A percentile compares a stretch with the other conserved stretches of the same genome.
Evolutionary conservation across 2,797 vertebrate species (phyloP).

Genomic region (Champsocephalus esox): DNA sequence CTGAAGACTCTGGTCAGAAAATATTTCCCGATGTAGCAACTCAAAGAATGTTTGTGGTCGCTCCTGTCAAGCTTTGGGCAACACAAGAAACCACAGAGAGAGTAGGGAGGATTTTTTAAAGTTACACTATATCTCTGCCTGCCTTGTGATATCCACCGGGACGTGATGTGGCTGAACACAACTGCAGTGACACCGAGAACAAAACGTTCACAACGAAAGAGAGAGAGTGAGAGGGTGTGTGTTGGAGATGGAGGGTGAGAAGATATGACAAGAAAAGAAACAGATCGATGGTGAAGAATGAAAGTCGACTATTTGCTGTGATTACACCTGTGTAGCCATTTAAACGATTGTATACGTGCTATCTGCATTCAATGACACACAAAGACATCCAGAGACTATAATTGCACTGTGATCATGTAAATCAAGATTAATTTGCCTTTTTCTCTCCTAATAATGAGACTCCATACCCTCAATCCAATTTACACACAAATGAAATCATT

Average conservation of each 20-base stretch:
- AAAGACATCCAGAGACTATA: constrained; percentile 50
- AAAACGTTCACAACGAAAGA: constrained; percentile 37
- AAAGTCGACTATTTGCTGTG: constrained; percentile 43
- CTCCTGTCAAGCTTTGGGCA: constrained; percentile 31
- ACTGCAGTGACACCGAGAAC: constrained; percentile 44
- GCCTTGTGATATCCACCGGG: constrained; percentile 47
- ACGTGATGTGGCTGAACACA: constrained; percentile 50
- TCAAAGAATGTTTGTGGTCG: constrained; percentile 51
- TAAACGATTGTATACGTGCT: constrained; percentile 30
- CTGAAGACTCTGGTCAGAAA: constrained; percentile 23
- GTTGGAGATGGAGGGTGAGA: constrained; percentile 8
- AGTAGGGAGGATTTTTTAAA: constrained; percentile 40
- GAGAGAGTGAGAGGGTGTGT: constrained; percentile 11
- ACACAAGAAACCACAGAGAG: constrained; percentile 36
- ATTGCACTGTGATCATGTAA: constrained; percentile 66
- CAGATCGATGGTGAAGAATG: constrained; percentile 33
- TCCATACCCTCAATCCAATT: constrained; percentile 82
- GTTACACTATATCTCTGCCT: constrained; percentile 25
- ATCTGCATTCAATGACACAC: constrained; percentile 49
- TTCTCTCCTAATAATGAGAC: constrained; percentile 71
- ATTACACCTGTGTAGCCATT: constrained; percentile 48
- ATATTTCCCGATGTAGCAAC: constrained; percentile 39
- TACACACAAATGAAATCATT: constrained; percentile 89
- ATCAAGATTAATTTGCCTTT: constrained; percentile 51
- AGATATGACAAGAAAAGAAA: constrained; percentile 33